Percentiles rank a stretch among this genome's conserved stretches.
Conservation (phyloP, 2,888 invertebrate genomes). For the Anodontia alba region DNA sequence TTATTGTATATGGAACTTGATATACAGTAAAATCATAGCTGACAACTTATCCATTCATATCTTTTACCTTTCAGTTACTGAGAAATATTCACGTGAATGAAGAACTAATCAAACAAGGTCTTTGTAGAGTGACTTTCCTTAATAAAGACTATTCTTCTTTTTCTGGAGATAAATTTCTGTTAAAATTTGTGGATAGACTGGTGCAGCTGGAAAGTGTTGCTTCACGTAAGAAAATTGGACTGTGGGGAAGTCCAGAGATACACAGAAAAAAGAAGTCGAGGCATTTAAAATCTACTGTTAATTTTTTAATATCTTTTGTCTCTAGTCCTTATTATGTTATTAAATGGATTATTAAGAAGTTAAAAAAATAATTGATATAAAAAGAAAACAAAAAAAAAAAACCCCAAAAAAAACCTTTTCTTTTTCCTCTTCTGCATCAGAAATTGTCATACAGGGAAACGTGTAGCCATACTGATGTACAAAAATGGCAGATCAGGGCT, state of each 20-base stretch:
- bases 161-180: neutral
- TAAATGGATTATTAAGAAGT: constrained; percentile 39
- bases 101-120: constrained; percentile 36
- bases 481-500: no score
- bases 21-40: no score
- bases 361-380: neutral
- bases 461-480: no score
- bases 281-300: neutral
- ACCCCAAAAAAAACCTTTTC: no score
- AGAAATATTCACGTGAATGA: constrained; percentile 41
- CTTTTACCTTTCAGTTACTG: constrained; percentile 30
- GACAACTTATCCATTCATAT: no score
- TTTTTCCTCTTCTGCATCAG: no score
- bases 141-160: neutral
- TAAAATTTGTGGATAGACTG: constrained; percentile 37
- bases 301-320: constrained; percentile 12
- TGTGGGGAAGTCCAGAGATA: constrained; percentile 32
- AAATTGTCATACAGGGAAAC: no score
- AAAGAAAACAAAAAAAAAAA: no score
- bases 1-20: no score
- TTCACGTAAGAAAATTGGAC: constrained; percentile 34
- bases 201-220: constrained; percentile 35
- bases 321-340: constrained; percentile 31
- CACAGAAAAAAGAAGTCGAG: constrained; percentile 11
- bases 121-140: constrained; percentile 32